phyloP scores from a whole-genome alignment of 2,797 vertebrate species.

The Emydoidea blandingii region DNA sequence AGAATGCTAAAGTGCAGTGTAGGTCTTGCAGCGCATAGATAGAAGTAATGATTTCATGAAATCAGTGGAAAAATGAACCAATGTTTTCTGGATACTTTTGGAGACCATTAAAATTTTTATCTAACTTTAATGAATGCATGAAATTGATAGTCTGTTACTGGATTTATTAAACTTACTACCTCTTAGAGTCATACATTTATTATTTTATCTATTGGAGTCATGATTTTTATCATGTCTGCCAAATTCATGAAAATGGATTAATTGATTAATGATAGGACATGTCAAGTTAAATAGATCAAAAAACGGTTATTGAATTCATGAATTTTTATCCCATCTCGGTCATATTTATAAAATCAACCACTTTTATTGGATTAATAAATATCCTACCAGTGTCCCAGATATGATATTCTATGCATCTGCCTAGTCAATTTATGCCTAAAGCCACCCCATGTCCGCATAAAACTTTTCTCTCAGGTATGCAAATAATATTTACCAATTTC shows the following conservation, averaged over 20 bases:
- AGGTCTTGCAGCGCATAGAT: neutral
- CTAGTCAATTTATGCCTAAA: neutral
- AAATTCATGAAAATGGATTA: neutral
- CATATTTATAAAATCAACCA: neutral
- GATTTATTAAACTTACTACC: neutral
- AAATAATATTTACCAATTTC: neutral
- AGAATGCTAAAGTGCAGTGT: neutral
- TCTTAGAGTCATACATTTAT: neutral
- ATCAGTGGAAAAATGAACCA: neutral
- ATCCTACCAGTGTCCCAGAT: neutral
- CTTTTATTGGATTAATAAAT: neutral
- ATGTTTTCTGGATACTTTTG: neutral
- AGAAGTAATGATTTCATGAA: neutral
- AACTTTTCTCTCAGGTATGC: neutral
- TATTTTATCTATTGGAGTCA: neutral
- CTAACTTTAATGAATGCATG: fast-evolving
- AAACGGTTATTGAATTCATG: fast-evolving
- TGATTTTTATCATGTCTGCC: neutral
- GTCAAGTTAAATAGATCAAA: neutral
- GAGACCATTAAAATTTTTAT: neutral
- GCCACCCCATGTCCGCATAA: neutral
- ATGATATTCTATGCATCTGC: neutral
- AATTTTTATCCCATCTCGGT: neutral
- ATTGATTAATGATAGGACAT: neutral
- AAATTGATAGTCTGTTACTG: neutral